Evolutionary conservation across 2,797 vertebrate genomes (phyloP).

Genomic region (Odontamblyopus rebecca): DNA sequence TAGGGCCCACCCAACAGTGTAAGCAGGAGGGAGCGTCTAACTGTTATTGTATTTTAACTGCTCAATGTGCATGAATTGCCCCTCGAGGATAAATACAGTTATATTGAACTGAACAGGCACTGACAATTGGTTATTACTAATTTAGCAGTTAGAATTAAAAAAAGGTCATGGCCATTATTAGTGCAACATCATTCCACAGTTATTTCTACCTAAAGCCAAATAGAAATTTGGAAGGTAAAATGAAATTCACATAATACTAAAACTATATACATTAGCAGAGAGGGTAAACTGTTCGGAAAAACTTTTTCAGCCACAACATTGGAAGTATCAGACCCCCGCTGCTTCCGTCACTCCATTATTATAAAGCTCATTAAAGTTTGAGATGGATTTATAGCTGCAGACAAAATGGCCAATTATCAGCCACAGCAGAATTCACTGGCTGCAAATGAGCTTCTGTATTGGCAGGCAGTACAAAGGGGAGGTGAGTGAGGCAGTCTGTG

Average conservation of each 20-base stretch:
- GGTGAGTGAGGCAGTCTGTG: slow-evolving; percentile 23
- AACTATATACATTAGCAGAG: slow-evolving; percentile 9
- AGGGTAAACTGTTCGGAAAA: slow-evolving; percentile 26
- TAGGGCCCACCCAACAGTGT: no score
- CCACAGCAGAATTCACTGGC: slow-evolving; percentile 65
- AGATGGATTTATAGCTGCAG: slow-evolving; percentile 72
- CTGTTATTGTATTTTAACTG: no score
- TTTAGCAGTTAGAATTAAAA: no score
- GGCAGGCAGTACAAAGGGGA: slow-evolving; percentile 33
- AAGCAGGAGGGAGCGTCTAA: no score
- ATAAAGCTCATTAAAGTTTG: slow-evolving; percentile 76
- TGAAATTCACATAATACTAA: not conserved
- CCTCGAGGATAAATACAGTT: no score
- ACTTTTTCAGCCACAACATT: slow-evolving; percentile 51
- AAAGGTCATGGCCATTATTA: not conserved
- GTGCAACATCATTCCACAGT: not conserved
- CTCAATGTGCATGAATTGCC: no score
- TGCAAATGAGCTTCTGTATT: slow-evolving; percentile 76
- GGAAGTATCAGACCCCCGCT: slow-evolving; percentile 38
- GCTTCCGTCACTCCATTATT: slow-evolving; percentile 67
- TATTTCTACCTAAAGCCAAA: not conserved
- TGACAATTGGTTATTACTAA: no score
- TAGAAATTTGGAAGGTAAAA: not conserved
- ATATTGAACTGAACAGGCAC: no score
- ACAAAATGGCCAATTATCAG: slow-evolving; percentile 78